Evolutionary conservation across 2,797 vertebrate genomes (phyloP).

Genomic region (Apogon talboti): DNA sequence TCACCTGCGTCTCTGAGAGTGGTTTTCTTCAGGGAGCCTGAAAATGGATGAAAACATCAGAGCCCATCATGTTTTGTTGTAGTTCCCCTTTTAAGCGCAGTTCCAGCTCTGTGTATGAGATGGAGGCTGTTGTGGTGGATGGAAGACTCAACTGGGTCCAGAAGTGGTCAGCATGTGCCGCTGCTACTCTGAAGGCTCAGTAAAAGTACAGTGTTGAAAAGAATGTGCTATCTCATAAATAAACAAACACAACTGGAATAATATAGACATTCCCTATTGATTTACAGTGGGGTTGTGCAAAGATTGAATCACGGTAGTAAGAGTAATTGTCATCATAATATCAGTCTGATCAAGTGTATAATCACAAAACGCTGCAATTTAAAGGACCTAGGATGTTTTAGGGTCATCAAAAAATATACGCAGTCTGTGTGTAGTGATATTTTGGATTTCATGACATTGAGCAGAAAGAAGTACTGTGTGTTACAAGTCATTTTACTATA

Average conservation of each 20-base stretch:
- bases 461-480: no score
- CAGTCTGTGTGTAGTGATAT: no score
- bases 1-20: conserved; percentile 58
- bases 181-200: conserved; percentile 13
- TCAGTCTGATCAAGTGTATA: no score
- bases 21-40: conserved; percentile 55
- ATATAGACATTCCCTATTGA: no score
- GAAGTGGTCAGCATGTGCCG: conserved; percentile 26
- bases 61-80: conserved; percentile 59
- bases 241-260: not conserved
- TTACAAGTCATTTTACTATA: no score
- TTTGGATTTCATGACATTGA: no score
- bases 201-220: not conserved
- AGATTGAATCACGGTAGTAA: no score
- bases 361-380: no score
- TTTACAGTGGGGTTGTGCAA: not conserved
- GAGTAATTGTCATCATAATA: no score
- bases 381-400: no score
- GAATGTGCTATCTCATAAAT: conserved; percentile 10
- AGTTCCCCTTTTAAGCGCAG: conserved; percentile 38
- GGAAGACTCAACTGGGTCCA: conserved; percentile 29
- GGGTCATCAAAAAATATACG: no score
- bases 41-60: conserved; percentile 66
- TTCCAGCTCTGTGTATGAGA: conserved; percentile 38
- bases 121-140: conserved; percentile 33